phyloP scores from a whole-genome alignment of 2,888 invertebrate species.

The Pristionchus arcanus region DNA sequence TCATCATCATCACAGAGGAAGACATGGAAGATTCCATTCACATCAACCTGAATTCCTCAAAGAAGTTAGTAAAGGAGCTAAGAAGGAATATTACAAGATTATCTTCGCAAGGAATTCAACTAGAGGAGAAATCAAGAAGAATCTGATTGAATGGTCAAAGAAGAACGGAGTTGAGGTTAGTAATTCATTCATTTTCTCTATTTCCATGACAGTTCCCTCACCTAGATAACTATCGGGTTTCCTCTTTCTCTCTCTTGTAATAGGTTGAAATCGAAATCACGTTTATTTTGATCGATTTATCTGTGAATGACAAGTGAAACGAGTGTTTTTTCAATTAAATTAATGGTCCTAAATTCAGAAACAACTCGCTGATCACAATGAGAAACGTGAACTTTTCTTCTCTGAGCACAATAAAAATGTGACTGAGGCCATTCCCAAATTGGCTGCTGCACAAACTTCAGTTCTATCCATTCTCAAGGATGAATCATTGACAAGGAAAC shows the following conservation, averaged over 20 bases:
- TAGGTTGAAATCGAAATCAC: slow-evolving; percentile 14
- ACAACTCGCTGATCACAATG: background rate
- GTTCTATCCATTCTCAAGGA: slow-evolving; percentile 29
- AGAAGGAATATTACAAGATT: slow-evolving; percentile 37
- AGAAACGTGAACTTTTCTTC: slow-evolving; percentile 35
- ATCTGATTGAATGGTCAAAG: slow-evolving; percentile 7
- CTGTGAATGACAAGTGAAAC: background rate
- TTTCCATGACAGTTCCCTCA: background rate
- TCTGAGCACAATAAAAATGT: slow-evolving; percentile 38
- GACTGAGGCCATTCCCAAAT: slow-evolving; percentile 27
- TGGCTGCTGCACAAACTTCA: background rate
- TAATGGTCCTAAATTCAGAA: background rate
- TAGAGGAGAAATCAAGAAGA: slow-evolving; percentile 42
- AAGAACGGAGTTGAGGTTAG: slow-evolving; percentile 47
- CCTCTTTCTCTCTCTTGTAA: background rate
- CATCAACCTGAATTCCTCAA: slow-evolving; percentile 32
- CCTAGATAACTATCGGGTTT: slow-evolving; percentile 15
- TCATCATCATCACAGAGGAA: slow-evolving; percentile 3
- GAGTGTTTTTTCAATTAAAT: background rate
- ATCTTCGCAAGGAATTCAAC: slow-evolving; percentile 12
- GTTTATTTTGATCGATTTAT: background rate
- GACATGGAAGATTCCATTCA: background rate
- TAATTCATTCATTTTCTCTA: background rate
- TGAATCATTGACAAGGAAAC: background rate
- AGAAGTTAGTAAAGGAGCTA: slow-evolving; percentile 34